Base-by-base conservation (phyloP, 2,888 invertebrate species). In the Melanostoma scalare region DNA sequence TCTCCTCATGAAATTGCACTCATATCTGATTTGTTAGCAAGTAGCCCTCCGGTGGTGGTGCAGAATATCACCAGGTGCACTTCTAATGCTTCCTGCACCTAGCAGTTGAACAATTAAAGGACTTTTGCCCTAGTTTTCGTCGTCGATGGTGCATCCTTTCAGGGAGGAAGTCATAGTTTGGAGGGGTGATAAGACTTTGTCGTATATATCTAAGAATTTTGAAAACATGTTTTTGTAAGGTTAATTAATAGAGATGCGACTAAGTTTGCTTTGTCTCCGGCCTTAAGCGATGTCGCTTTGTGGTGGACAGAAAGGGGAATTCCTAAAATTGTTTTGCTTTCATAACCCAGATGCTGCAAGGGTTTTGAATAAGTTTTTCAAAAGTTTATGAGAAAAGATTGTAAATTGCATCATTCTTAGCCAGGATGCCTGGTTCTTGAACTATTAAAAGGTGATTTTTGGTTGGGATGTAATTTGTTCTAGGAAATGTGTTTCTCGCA, bases 91-190 rank as follows among this genome's bases (percentile, higher is more conserved):
- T 63, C 38, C 30, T 63, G 48, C 61, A 46, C 46, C 35, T 35
- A 20, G 9, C 46, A 46, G 61, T 61, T 61, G 46, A 20, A 61
- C 46, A 20, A 58, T 72, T 72, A 63, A 31, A 72, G 6, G 53
- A 73, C 73, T 67, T 73, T 67, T 73, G 53, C 44, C 35, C 50
- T 33, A 53, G 71, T 77, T 72, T 50, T 40, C 9, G 10, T 20
- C 20, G 56, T n/a, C 38, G 42, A 55, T 61, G 48, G 40, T 42
- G 10, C 40, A 42, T 52, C 31, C 35, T 40, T 38, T 36, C 35
- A 46, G 61, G 20, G 31, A 20, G 10, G 10, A 6, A 36, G 2
- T 55, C 4, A 20, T 10, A 33, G 33, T 44, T 30, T 35, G 30
- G 38, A 55, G 9, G 6, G 36, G 55, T 4, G 30, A 10, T 20